These are phyloP conservation scores for Netelia inedita DNA, from an alignment of 2,888 invertebrate species.

Conservation along the genomic window DNA sequence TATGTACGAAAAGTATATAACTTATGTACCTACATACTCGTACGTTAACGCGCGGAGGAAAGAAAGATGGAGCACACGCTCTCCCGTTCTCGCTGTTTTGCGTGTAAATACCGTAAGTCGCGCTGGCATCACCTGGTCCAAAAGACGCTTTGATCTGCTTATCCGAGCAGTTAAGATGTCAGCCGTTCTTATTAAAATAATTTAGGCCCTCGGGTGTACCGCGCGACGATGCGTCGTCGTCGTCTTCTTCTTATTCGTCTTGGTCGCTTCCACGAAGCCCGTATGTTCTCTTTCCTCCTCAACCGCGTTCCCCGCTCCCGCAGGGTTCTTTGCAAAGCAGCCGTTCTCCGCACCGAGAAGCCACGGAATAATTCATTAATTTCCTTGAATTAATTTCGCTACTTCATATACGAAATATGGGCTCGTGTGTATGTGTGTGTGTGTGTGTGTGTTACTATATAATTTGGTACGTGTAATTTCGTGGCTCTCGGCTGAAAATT, in stretches of 20 bases:
- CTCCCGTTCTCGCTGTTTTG: slow-evolving; percentile 73
- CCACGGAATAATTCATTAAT: slow-evolving; percentile 62
- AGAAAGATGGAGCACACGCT: slow-evolving; percentile 10
- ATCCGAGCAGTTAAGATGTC: slow-evolving; percentile 81
- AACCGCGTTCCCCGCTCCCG: slow-evolving; percentile 17
- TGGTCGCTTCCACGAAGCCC: slow-evolving; percentile 66
- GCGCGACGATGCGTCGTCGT: slow-evolving; percentile 47
- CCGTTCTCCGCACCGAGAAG: slow-evolving; percentile 44
- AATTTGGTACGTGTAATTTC: slow-evolving; percentile 55
- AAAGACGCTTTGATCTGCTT: slow-evolving; percentile 79
- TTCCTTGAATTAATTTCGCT: slow-evolving; percentile 59
- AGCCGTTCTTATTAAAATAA: slow-evolving; percentile 81
- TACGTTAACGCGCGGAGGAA: slow-evolving; percentile 7
- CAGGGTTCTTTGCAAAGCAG: slow-evolving; percentile 35
- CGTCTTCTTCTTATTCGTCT: slow-evolving; percentile 42
- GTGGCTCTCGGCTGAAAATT: slow-evolving; percentile 1
- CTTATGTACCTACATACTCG: slow-evolving; percentile 6
- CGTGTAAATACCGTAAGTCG: slow-evolving; percentile 79
- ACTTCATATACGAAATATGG: slow-evolving; percentile 18
- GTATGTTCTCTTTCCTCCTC: slow-evolving; percentile 1
- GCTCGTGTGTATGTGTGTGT: not conserved
- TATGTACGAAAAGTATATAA: not conserved
- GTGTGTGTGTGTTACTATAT: slow-evolving; percentile 17
- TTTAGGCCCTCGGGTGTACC: slow-evolving; percentile 72
- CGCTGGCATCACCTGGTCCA: slow-evolving; percentile 76